Conservation (phyloP, 23 tunicate species). For the Halocynthia roretzi region DNA sequence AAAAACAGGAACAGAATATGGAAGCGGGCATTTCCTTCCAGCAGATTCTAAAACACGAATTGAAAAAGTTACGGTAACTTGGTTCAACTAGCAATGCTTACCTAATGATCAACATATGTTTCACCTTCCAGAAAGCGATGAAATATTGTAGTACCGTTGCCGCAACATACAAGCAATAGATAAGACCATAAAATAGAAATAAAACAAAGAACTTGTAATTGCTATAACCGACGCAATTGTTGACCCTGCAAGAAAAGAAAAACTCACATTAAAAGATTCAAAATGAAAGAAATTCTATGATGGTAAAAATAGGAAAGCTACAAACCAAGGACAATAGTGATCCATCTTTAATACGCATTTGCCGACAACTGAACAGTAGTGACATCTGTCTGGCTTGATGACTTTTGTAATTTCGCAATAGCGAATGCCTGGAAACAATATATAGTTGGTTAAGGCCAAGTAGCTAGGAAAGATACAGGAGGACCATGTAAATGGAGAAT, state of each 20-base stretch:
- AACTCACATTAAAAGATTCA: not conserved
- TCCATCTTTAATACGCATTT: slow-evolving; percentile 97
- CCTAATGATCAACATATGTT: not conserved
- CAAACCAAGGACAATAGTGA: slow-evolving; percentile 97
- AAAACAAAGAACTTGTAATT: slow-evolving; percentile 93
- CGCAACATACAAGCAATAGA: slow-evolving; percentile 72
- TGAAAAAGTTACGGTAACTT: not conserved
- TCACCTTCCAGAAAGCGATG: slow-evolving; percentile 68
- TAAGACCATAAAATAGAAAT: slow-evolving; percentile 79
- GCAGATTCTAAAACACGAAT: slow-evolving; percentile 28
- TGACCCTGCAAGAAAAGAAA: slow-evolving; percentile 57
- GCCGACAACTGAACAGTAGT: slow-evolving; percentile 89
- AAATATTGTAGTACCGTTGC: slow-evolving; percentile 70
- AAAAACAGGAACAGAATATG: slow-evolving; percentile 81
- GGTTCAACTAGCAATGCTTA: not conserved
- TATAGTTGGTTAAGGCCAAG: too few species aligned
- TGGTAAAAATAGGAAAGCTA: not conserved
- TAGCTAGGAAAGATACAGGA: too few species aligned
- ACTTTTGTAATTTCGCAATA: slow-evolving; percentile 56
- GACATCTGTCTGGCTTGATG: slow-evolving; percentile 91
- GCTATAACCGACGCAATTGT: slow-evolving; percentile 88
- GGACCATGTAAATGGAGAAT: too few species aligned
- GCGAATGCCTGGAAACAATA: slow-evolving; percentile 43
- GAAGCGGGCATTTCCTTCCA: slow-evolving; percentile 43
- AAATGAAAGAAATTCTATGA: not conserved